These are phyloP conservation scores for Diplosoma virens DNA, from an alignment of 23 tunicate species.

Conservation along the genomic window DNA sequence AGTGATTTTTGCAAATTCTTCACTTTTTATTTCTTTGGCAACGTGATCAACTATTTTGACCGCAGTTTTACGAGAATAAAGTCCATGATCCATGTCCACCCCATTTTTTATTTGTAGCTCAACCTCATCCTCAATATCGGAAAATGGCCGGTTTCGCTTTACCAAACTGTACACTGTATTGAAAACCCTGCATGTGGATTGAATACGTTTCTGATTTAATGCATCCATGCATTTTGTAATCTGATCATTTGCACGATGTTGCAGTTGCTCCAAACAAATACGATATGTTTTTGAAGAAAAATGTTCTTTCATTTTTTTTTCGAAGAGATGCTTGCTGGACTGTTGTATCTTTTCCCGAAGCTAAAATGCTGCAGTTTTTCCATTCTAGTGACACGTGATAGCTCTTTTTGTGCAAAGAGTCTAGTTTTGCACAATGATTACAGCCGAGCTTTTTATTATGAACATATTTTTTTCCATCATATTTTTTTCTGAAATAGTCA, in stretches of 20 bases:
- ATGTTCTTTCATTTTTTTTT: slow-evolving; percentile 41
- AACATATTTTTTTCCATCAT: slow-evolving; percentile 33
- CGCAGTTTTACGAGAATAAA: slow-evolving; percentile 32
- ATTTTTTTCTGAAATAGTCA: slow-evolving; percentile 17
- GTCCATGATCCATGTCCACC: slow-evolving; percentile 39
- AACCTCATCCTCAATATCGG: slow-evolving; percentile 41
- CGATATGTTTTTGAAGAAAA: slow-evolving; percentile 14
- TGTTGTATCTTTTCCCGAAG: slow-evolving; percentile 4
- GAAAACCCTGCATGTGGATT: slow-evolving; percentile 41
- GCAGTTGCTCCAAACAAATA: slow-evolving; percentile 9
- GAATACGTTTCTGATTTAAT: neutral
- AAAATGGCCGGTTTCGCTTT: slow-evolving; percentile 30
- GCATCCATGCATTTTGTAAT: neutral
- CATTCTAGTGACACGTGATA: slow-evolving; percentile 29
- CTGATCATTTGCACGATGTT: slow-evolving; percentile 1
- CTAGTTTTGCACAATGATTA: slow-evolving; percentile 24
- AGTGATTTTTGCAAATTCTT: slow-evolving; percentile 38
- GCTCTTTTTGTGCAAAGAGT: too few relatives aligned
- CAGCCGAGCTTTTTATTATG: slow-evolving; percentile 30
- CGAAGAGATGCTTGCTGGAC: slow-evolving; percentile 8
- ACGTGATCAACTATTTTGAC: slow-evolving; percentile 47
- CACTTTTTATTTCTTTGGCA: slow-evolving; percentile 29
- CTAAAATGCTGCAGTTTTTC: slow-evolving; percentile 31
- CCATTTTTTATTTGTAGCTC: slow-evolving; percentile 52
- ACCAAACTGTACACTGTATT: slow-evolving; percentile 58